Conservation (phyloP, 2,888 invertebrate species). For the Leucania comma region DNA sequence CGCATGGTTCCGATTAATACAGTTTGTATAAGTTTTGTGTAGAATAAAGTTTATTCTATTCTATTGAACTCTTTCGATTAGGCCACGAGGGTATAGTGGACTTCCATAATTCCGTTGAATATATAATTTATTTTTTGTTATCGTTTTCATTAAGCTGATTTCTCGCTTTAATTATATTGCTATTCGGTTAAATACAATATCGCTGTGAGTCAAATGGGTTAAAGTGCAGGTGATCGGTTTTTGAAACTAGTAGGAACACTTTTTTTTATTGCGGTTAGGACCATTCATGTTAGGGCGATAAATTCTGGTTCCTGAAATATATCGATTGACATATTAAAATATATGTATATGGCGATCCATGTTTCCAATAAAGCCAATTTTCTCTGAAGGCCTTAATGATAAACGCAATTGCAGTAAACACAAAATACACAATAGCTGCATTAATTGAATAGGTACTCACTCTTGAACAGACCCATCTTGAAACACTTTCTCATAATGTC, state of each 20-base stretch:
- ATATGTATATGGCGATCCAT: not conserved
- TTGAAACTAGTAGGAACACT: not conserved
- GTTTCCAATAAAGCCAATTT: not conserved
- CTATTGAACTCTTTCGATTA: not conserved
- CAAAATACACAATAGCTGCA: conserved; percentile 4
- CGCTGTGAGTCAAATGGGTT: conserved; percentile 1
- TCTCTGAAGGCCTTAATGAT: not conserved
- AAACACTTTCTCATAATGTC: conserved; percentile 88
- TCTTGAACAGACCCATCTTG: conserved; percentile 88
- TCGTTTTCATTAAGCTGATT: conserved; percentile 14
- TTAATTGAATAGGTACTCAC: conserved; percentile 76
- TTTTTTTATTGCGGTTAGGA: not conserved
- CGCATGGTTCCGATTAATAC: too few relatives aligned
- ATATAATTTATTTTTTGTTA: conserved; percentile 9
- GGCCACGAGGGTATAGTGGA: not conserved
- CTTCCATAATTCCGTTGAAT: not conserved
- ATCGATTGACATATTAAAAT: not conserved
- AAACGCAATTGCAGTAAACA: not conserved
- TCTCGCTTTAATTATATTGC: not conserved
- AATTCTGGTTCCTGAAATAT: not conserved
- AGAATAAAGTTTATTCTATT: too few relatives aligned
- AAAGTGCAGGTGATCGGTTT: not conserved
- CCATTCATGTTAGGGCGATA: not conserved
- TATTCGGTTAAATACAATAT: not conserved
- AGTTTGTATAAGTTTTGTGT: too few relatives aligned